phyloP scores from a whole-genome alignment of 2,888 invertebrate species.

The Selenia dentaria region DNA sequence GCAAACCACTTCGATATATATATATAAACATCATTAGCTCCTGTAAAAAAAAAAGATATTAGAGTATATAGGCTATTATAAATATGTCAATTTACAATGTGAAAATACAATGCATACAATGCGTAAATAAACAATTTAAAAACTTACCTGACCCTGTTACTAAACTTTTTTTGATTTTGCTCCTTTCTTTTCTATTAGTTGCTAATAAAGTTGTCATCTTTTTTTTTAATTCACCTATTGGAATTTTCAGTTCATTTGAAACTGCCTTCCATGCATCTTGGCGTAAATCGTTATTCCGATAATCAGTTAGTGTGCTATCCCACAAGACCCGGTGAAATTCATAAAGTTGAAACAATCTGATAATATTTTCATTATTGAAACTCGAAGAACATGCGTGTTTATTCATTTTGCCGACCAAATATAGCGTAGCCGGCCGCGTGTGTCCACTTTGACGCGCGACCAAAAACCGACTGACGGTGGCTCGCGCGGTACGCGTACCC shows the following conservation, averaged over 20 bases:
- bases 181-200: slow-evolving; percentile 32
- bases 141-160: slow-evolving; percentile 29
- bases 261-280: slow-evolving; percentile 31
- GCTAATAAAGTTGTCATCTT: slow-evolving; percentile 32
- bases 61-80: slow-evolving; percentile 21
- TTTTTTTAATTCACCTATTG: slow-evolving; percentile 30
- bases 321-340: slow-evolving; percentile 35
- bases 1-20: no score
- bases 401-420: no score
- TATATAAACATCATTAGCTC: no score
- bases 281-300: slow-evolving; percentile 33
- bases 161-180: slow-evolving; percentile 28
- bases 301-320: slow-evolving; percentile 30
- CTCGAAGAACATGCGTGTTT: no score
- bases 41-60: no score
- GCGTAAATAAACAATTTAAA: slow-evolving; percentile 27
- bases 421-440: no score
- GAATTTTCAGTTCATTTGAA: no score
- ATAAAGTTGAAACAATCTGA: slow-evolving; percentile 33
- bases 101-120: no score
- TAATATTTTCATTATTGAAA: no score
- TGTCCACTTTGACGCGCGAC: no score
- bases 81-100: slow-evolving; percentile 25
- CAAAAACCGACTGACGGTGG: no score
- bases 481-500: no score